phyloP scores from a whole-genome alignment of 2,888 invertebrate genomes.

The Hirtodrosophila trivittata region DNA sequence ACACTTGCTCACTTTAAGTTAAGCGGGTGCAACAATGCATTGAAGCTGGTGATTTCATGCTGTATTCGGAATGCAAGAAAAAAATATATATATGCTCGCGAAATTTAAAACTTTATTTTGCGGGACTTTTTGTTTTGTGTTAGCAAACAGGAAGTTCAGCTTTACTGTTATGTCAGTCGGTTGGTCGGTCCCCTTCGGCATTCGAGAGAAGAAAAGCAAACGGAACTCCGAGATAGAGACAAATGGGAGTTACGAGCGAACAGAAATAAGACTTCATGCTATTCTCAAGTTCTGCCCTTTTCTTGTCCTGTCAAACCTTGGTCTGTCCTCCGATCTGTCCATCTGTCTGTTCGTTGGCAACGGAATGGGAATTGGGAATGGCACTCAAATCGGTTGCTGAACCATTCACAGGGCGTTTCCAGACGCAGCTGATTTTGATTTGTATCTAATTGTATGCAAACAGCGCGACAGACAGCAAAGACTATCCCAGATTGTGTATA shows the following conservation, averaged over 20 bases:
- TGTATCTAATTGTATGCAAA: constrained; percentile 80
- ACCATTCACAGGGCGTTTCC: constrained; percentile 45
- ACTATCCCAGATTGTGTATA: constrained; percentile 30
- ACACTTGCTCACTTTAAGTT: background rate
- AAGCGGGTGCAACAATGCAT: constrained; percentile 46
- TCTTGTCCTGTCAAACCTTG: constrained; percentile 69
- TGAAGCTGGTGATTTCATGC: constrained; percentile 67
- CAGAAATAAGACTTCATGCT: constrained; percentile 49
- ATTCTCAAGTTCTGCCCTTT: constrained; percentile 65
- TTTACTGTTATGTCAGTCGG: constrained; percentile 53
- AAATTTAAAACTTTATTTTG: constrained; percentile 67
- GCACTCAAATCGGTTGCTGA: constrained; percentile 2
- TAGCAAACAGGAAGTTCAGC: constrained; percentile 60
- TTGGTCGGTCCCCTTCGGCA: background rate
- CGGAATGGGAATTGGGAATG: constrained; percentile 30
- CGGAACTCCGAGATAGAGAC: constrained; percentile 4
- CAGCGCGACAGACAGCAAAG: constrained; percentile 47
- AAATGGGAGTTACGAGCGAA: constrained; percentile 3
- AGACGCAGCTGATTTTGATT: constrained; percentile 75
- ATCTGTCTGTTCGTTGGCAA: constrained; percentile 11
- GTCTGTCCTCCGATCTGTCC: background rate
- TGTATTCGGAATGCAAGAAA: constrained; percentile 62
- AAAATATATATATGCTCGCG: constrained; percentile 36
- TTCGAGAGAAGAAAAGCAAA: constrained; percentile 16
- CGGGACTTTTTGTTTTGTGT: constrained; percentile 15